These are phyloP conservation scores for Taphrorychus bicolor DNA, from an alignment of 2,888 invertebrate genomes.

Conservation along the genomic window DNA sequence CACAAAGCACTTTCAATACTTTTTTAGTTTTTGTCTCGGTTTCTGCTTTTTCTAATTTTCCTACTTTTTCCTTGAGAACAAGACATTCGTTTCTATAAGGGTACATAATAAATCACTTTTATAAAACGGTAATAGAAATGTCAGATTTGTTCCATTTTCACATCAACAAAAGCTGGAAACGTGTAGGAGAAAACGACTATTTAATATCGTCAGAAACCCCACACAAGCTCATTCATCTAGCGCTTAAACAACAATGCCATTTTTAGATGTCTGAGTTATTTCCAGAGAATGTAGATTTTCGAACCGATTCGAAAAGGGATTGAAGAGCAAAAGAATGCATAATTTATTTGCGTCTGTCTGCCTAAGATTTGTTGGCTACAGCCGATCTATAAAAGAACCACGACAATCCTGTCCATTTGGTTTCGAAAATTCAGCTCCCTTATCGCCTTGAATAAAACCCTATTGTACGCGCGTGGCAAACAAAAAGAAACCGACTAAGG, in stretches of 20 bases:
- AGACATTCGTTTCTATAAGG: background rate
- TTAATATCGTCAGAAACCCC: conserved; percentile 1
- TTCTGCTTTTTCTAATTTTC: background rate
- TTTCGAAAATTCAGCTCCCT: background rate
- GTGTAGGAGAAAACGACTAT: background rate
- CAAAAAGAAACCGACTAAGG: background rate
- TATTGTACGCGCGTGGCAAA: background rate
- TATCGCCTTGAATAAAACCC: background rate
- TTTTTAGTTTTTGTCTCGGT: background rate
- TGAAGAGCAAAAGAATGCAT: background rate
- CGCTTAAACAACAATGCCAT: background rate
- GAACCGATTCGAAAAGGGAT: background rate
- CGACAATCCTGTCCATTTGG: background rate
- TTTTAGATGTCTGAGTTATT: background rate
- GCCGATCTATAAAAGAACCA: background rate
- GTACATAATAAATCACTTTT: background rate
- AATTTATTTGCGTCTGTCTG: background rate
- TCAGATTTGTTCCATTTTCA: background rate
- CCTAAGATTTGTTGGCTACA: background rate
- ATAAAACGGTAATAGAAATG: background rate
- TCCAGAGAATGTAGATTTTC: background rate
- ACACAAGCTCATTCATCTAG: background rate
- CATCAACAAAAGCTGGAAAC: background rate
- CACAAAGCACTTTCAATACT: background rate
- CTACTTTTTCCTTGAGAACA: background rate